Percentiles rank a stretch among this genome's conserved stretches.
phyloP scores from a whole-genome alignment of 2,888 invertebrate genomes.

The Drosophila pseudotakahashii region DNA sequence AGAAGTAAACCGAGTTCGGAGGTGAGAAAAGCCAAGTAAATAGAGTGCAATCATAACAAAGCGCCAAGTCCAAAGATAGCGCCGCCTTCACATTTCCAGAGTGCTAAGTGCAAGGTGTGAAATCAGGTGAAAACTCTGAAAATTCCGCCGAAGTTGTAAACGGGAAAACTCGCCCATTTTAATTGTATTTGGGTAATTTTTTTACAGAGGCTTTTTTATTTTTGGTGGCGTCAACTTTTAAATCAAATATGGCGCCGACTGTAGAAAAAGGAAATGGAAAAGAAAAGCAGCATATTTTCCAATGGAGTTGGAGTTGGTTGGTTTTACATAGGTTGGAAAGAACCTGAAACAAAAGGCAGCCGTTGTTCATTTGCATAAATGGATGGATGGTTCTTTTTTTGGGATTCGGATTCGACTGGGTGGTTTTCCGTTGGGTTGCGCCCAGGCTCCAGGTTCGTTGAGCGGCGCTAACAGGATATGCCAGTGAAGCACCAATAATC shows the following conservation, averaged over 20 bases:
- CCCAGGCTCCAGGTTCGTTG: constrained; percentile 35
- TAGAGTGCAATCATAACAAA: constrained; percentile 62
- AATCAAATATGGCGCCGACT: constrained; percentile 74
- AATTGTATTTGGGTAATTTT: constrained; percentile 73
- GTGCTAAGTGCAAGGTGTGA: constrained; percentile 74
- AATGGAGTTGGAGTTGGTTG: constrained; percentile 5
- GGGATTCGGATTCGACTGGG: neutral
- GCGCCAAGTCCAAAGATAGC: constrained; percentile 66
- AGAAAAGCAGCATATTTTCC: constrained; percentile 55
- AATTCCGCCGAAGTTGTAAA: constrained; percentile 49
- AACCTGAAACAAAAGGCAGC: constrained; percentile 73
- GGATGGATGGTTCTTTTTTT: constrained; percentile 6
- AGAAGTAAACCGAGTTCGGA: constrained; percentile 67
- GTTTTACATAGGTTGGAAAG: neutral
- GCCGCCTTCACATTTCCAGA: constrained; percentile 49
- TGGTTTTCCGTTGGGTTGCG: neutral
- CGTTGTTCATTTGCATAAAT: constrained; percentile 71
- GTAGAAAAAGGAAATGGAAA: constrained; percentile 21
- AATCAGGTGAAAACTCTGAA: constrained; percentile 13
- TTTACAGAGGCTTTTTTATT: constrained; percentile 56
- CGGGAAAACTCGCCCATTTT: constrained; percentile 41
- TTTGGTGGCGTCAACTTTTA: constrained; percentile 69
- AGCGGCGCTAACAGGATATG: constrained; percentile 80
- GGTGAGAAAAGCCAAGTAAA: constrained; percentile 70
- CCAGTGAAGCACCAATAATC: constrained; percentile 82